Percentiles rank a stretch among this genome's conserved stretches.
These are phyloP conservation scores for Chrysina gloriosa DNA, from an alignment of 2,888 invertebrate genomes.

Conservation along the genomic window DNA sequence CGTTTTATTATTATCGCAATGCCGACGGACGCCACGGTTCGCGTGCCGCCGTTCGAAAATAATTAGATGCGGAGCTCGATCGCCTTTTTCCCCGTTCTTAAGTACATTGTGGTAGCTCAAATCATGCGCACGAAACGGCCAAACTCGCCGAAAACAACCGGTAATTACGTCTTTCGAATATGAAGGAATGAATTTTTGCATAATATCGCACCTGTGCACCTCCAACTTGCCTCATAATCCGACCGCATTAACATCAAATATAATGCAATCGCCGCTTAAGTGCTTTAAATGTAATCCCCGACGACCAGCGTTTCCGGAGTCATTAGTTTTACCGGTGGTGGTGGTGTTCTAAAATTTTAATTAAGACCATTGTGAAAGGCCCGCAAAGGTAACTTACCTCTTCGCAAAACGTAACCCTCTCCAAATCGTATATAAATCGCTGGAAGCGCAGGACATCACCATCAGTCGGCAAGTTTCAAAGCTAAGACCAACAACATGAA, in stretches of 20 bases:
- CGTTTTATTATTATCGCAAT: slow-evolving; percentile 10
- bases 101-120: not conserved
- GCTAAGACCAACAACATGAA: slow-evolving; percentile 2
- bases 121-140: slow-evolving; percentile 16
- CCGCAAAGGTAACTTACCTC: not conserved
- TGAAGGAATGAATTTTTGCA: slow-evolving; percentile 16
- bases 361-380: slow-evolving; percentile 29
- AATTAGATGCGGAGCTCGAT: not conserved
- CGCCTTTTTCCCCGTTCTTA: not conserved
- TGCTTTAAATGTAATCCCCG: not conserved
- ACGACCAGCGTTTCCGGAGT: slow-evolving; percentile 13
- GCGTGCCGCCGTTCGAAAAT: too few species aligned
- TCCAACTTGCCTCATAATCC: not conserved
- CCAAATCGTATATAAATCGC: slow-evolving; percentile 28
- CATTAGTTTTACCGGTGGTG: slow-evolving; percentile 18
- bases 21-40: too few species aligned
- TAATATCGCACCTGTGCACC: slow-evolving; percentile 3
- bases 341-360: slow-evolving; percentile 32
- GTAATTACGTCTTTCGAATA: not conserved
- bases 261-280: slow-evolving; percentile 7
- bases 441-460: slow-evolving; percentile 1
- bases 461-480: slow-evolving; percentile 21
- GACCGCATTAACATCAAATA: slow-evolving; percentile 1
- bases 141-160: not conserved
- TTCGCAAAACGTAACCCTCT: not conserved